Evolutionary conservation across 2,113 vertebrate genomes (phyloP).

Genomic region (Cathartes aura): DNA sequence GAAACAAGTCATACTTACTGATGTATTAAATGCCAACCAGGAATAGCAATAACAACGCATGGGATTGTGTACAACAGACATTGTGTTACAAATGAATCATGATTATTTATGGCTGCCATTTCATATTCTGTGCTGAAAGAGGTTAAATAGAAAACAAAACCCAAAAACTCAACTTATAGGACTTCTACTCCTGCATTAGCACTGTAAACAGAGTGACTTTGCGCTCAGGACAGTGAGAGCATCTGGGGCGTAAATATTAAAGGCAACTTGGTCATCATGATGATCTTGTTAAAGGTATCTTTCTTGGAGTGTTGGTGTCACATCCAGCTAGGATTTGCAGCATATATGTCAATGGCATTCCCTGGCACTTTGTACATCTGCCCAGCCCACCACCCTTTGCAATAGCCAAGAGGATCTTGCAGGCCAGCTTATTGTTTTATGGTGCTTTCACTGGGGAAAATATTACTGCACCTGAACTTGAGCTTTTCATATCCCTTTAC

Average conservation of each 20-base stretch:
- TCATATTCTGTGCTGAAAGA: background rate
- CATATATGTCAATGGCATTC: background rate
- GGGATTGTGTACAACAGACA: background rate
- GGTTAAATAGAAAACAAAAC: background rate
- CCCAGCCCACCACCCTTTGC: background rate
- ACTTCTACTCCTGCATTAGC: background rate
- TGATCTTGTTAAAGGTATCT: background rate
- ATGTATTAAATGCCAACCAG: background rate
- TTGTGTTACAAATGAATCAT: background rate
- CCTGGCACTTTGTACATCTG: background rate
- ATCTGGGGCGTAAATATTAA: background rate
- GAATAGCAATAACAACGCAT: background rate
- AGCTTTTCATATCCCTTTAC: background rate
- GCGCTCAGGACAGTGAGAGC: background rate
- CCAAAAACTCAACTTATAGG: background rate
- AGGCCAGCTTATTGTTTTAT: background rate
- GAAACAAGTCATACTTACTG: background rate
- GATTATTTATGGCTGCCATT: background rate
- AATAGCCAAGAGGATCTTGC: background rate
- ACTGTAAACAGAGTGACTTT: background rate
- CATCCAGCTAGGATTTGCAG: background rate
- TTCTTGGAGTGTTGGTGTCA: background rate
- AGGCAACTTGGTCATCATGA: background rate
- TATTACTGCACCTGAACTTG: background rate
- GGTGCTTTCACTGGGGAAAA: background rate